Percentiles rank a stretch among this genome's conserved stretches.
These are phyloP conservation scores for Meganola albula DNA, from an alignment of 2,888 invertebrate species.

Conservation along the genomic window DNA sequence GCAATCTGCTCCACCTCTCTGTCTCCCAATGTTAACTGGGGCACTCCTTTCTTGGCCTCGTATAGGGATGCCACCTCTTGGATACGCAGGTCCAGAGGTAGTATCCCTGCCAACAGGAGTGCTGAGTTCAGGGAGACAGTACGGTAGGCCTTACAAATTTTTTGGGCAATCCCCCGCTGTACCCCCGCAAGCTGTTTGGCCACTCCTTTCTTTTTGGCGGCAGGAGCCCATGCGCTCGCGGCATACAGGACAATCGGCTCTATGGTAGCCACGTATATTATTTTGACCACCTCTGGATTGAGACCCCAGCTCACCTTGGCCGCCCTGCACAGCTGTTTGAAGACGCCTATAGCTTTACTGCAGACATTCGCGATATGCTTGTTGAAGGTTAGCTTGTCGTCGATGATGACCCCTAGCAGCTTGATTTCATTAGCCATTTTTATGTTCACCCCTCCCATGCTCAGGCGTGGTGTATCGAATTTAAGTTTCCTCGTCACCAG, in stretches of 20 bases:
- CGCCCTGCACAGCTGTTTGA: background rate
- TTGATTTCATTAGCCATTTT: background rate
- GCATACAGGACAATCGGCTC: too few species aligned
- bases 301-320: constrained; percentile 1
- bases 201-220: too few species aligned
- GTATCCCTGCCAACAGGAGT: constrained; percentile 15
- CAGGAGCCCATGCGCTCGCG: too few species aligned
- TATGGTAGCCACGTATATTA: background rate
- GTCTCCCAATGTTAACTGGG: constrained; percentile 8
- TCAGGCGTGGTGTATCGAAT: constrained; percentile 3
- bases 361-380: background rate
- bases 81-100: constrained; percentile 18
- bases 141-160: too few species aligned
- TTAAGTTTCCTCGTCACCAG: background rate
- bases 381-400: background rate
- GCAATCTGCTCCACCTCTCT: constrained; percentile 13
- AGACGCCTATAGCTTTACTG: background rate
- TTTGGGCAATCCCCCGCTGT: too few species aligned
- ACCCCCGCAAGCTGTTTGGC: too few species aligned
- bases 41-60: constrained; percentile 14
- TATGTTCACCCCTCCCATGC: constrained; percentile 3
- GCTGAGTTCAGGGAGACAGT: too few species aligned
- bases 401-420: background rate
- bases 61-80: constrained; percentile 18
- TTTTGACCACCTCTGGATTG: background rate